phyloP scores from a whole-genome alignment of 2,888 invertebrate species.

The Sturmia bella region DNA sequence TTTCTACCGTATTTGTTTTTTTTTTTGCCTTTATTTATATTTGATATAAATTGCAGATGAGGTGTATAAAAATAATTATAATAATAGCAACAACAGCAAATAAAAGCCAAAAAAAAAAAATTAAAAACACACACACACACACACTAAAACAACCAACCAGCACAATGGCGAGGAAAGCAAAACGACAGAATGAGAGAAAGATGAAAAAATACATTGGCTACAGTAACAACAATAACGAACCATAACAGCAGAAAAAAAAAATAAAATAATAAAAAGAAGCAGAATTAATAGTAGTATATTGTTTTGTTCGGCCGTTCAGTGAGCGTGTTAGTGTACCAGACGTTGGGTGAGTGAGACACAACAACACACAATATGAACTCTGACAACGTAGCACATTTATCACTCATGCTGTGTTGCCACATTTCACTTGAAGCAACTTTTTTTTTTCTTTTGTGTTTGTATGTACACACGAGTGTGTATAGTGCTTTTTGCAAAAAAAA shows the following conservation, averaged over 20 bases:
- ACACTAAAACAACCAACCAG: constrained; percentile 30
- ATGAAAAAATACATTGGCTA: constrained; percentile 51
- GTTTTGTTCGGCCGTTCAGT: constrained; percentile 20
- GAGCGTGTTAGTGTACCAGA: constrained; percentile 7
- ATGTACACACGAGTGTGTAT: constrained; percentile 48
- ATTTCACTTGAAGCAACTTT: constrained; percentile 65
- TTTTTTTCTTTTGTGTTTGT: constrained; percentile 29
- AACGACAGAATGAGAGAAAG: constrained; percentile 43
- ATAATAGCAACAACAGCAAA: constrained; percentile 67
- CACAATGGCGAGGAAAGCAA: constrained; percentile 42
- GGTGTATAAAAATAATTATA: constrained; percentile 72
- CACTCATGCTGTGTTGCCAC: constrained; percentile 70
- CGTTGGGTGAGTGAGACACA: constrained; percentile 35
- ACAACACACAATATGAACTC: constrained; percentile 65
- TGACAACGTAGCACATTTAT: constrained; percentile 70
- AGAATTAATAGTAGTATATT: constrained; percentile 48
- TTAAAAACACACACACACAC: constrained; percentile 14
- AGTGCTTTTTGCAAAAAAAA: constrained; percentile 57
- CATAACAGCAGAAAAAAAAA: constrained; percentile 46
- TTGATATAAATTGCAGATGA: constrained; percentile 73
- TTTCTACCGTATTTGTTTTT: constrained; percentile 52
- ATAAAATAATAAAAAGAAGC: constrained; percentile 37
- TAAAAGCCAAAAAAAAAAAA: constrained; percentile 41
- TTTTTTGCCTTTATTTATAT: constrained; percentile 69
- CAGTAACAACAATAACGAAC: constrained; percentile 62